Conservation (phyloP, 2,113 vertebrate genomes). For the Chamaea fasciata region DNA sequence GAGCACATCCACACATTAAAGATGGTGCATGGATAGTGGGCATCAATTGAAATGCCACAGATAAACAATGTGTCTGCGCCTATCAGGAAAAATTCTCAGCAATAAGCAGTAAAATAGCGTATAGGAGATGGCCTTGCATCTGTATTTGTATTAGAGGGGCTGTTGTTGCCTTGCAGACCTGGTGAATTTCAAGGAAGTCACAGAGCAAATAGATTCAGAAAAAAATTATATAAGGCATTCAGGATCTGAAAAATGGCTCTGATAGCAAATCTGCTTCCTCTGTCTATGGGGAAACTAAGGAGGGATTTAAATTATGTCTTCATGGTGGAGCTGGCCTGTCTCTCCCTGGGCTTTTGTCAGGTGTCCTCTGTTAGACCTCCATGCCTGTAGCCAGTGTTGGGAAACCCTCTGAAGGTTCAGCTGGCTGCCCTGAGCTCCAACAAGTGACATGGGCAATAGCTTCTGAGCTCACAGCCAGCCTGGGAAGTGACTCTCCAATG, state of each 20-base stretch:
- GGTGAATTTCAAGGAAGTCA: background rate
- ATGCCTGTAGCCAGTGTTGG: rapidly evolving
- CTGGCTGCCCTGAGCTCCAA: background rate
- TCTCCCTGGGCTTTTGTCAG: background rate
- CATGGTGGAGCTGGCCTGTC: background rate
- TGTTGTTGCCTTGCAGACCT: background rate
- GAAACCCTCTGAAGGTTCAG: background rate
- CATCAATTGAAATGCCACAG: background rate
- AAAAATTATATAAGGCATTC: background rate
- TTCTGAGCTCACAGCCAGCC: background rate
- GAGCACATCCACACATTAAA: background rate
- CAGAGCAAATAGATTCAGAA: background rate
- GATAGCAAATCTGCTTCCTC: background rate
- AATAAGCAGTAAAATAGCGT: background rate
- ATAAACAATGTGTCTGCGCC: background rate
- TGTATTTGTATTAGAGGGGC: background rate
- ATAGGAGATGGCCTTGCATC: background rate
- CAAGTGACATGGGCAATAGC: rapidly evolving
- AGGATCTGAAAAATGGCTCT: background rate
- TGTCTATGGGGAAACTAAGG: background rate
- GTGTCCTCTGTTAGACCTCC: background rate
- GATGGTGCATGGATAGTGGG: background rate
- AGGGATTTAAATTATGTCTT: background rate
- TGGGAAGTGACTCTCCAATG: background rate
- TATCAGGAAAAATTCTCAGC: background rate